phyloP scores from a whole-genome alignment of 2,888 invertebrate genomes.

The Pseudococcus longispinus region DNA sequence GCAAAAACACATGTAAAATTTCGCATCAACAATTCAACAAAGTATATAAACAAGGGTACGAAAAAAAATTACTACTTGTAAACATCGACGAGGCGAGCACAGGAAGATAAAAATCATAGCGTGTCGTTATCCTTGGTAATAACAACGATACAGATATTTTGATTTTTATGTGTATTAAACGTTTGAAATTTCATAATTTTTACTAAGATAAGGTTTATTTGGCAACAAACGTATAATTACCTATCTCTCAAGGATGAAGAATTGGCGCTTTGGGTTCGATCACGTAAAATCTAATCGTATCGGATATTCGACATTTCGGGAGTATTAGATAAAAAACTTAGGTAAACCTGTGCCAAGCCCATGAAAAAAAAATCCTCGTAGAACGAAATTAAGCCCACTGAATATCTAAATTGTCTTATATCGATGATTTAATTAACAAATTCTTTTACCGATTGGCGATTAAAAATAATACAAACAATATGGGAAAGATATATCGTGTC shows the following conservation, averaged over 20 bases:
- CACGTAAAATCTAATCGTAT: neutral
- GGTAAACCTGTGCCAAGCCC: too few species aligned
- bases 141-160: neutral
- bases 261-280: neutral
- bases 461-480: neutral
- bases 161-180: neutral
- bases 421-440: neutral
- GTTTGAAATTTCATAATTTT: neutral
- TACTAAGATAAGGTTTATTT: neutral
- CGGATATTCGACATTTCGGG: neutral
- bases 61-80: conserved; percentile 18
- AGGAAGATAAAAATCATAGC: neutral
- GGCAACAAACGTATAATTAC: neutral
- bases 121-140: neutral
- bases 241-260: neutral
- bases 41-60: neutral
- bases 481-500: neutral
- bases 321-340: too few species aligned
- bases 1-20: too few species aligned
- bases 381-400: neutral
- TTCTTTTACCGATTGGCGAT: neutral
- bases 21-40: too few species aligned
- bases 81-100: neutral
- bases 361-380: neutral
- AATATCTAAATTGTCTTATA: neutral